Evolutionary conservation across 2,113 vertebrate genomes (phyloP).

Genomic region (Clupea harengus): DNA sequence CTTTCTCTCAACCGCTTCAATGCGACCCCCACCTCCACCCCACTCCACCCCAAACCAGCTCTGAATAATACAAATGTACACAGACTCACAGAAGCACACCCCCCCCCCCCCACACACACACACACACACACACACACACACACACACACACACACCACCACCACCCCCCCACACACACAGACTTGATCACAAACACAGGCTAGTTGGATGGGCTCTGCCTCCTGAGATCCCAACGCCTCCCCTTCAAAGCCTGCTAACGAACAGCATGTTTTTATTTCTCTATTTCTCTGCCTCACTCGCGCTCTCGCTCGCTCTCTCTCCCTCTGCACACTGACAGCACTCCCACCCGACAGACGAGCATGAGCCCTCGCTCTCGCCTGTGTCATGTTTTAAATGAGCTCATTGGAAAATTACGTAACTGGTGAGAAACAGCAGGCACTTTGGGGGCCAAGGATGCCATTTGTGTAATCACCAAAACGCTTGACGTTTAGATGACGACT

Average conservation of each 20-base stretch:
- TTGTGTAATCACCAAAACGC: slow-evolving; percentile 1
- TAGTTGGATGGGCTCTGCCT: not conserved
- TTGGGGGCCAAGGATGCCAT: slow-evolving; percentile 7
- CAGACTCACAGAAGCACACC: not conserved
- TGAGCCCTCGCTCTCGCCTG: not conserved
- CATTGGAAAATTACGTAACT: slow-evolving; percentile 13
- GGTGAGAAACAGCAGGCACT: slow-evolving; percentile 17
- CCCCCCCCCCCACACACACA: not conserved
- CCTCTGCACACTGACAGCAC: not conserved
- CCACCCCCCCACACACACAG: not conserved
- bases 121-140: not conserved
- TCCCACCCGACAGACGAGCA: slow-evolving; percentile 2
- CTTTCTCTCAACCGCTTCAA: not conserved
- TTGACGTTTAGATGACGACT: slow-evolving; percentile 10
- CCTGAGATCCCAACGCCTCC: slow-evolving; percentile 9
- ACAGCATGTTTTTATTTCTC: not conserved
- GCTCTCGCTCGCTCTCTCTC: not conserved
- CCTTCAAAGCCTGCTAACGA: slow-evolving; percentile 16
- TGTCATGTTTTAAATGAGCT: slow-evolving; percentile 19
- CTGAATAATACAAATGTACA: not conserved
- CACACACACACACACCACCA: not conserved
- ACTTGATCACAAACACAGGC: not conserved
- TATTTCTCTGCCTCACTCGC: not conserved
- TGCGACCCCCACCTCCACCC: slow-evolving; percentile 2
- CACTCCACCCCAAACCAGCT: not conserved